Percentiles rank a stretch among this genome's conserved stretches.
These are phyloP conservation scores for Julus scandinavius DNA, from an alignment of 2,888 invertebrate genomes.

Conservation along the genomic window DNA sequence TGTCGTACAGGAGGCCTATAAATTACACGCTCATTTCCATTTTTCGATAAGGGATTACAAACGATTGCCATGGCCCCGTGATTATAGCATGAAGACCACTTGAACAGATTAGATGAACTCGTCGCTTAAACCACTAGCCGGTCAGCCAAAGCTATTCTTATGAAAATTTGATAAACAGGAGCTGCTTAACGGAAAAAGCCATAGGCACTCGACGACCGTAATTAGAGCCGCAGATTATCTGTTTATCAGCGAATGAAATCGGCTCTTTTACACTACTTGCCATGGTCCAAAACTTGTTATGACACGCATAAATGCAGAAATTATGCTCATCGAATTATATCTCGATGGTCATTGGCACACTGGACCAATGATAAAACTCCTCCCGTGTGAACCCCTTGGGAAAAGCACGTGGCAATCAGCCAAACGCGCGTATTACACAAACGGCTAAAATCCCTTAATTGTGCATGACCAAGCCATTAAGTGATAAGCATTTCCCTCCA, in stretches of 20 bases:
- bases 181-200: conserved; percentile 5
- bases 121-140: neutral
- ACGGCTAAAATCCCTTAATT: conserved; percentile 27
- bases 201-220: conserved; percentile 9
- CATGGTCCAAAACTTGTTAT: neutral
- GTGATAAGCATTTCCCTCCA: conserved; percentile 21
- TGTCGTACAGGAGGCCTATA: neutral
- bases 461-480: conserved; percentile 27
- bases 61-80: neutral
- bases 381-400: neutral
- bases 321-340: conserved; percentile 16
- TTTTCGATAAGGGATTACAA: neutral
- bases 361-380: neutral
- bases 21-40: conserved; percentile 27
- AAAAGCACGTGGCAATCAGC: conserved; percentile 24
- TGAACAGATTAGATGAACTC: neutral
- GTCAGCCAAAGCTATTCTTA: neutral
- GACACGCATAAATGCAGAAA: conserved; percentile 1
- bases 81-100: neutral
- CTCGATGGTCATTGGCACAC: conserved; percentile 33
- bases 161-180: conserved; percentile 26
- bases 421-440: conserved; percentile 25
- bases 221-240: conserved; percentile 27
- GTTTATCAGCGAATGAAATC: conserved; percentile 25
- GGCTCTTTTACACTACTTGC: neutral